Evolutionary conservation across 1,140 invertebrate genomes (phyloP), one percentile per base, ranked within the genome.

Genomic region (Zaprionus taronus): DNA sequence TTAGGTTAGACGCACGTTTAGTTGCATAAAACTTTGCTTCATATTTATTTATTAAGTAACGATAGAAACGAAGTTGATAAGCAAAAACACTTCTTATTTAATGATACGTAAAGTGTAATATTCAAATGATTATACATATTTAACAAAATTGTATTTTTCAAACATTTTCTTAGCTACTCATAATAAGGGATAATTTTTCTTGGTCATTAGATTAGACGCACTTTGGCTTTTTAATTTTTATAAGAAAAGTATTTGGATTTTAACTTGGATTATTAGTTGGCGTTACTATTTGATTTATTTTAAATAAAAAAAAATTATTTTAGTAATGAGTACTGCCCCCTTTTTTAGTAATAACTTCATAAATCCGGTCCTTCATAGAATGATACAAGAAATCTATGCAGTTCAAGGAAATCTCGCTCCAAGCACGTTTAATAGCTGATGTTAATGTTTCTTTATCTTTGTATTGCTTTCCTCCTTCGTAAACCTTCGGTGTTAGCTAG

Each of bases 341-440:
- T 28, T 28, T 56, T 2, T 56, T 56, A 5, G 53, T 20, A 20
- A 20, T 56, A 31, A 20, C n/a, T 47, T 56, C 6, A 6, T 28
- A 28, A 5, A 56, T 15, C 44, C n/a, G n/a, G 17, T 47, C 44
- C n/a, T 47, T 56, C 6, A 28, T 28, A 28, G 26, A 28, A 28
- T 28, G 5, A 56, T 56, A 28, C 24, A 56, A 36, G 11, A 11
- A 34, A 34, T 34, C 34, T 36, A 56, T 28, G 53, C 5, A 56
- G n/a, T 56, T 56, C 53, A 31, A 34, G n/a, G n/a, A n/a, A 56
- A 56, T 56, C 53, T 56, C 22, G 53, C 15, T 56, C 15, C 53
- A 56, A 56, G 28, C 53, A 56, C 26, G 53, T 56, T 56, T 56
- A 34, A 56, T 56, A n/a, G 26, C 26, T 56, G 15, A 15, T 34